phyloP scores from a whole-genome alignment of 2,888 invertebrate genomes.

The Trachelus troglodyta region DNA sequence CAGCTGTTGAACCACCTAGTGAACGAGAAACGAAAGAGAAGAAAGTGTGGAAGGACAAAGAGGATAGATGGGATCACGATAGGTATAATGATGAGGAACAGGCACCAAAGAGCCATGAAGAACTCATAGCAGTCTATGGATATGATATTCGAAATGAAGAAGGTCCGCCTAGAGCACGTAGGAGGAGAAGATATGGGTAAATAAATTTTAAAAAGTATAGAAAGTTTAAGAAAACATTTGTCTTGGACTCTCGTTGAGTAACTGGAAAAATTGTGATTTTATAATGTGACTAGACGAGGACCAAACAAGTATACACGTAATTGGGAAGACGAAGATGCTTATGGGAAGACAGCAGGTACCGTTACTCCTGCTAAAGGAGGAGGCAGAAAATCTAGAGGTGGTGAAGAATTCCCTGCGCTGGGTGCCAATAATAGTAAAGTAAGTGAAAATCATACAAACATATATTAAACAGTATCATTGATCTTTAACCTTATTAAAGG shows the following conservation, averaged over 20 bases:
- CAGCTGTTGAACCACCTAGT: conserved; percentile 44
- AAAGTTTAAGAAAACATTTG: neutral
- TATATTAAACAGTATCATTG: neutral
- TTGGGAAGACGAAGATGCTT: conserved; percentile 94
- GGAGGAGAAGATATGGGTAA: conserved; percentile 88
- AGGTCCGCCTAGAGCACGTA: conserved; percentile 87
- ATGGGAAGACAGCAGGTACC: conserved; percentile 71
- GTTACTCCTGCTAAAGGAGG: conserved; percentile 49
- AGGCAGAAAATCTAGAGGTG: conserved; percentile 56
- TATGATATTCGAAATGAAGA: conserved; percentile 96
- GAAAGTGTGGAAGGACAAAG: conserved; percentile 71
- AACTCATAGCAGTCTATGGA: conserved; percentile 87
- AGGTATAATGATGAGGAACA: conserved; percentile 84
- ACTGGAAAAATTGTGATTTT: neutral
- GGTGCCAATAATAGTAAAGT: conserved; percentile 52
- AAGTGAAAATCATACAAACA: conserved; percentile 17
- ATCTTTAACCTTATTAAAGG: neutral
- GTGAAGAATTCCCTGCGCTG: conserved; percentile 73
- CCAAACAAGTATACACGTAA: conserved; percentile 92
- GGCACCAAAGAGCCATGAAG: conserved; percentile 86
- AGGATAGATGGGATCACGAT: conserved; percentile 89
- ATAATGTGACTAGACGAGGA: conserved; percentile 74
- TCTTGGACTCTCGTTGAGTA: neutral
- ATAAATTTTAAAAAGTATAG: neutral
- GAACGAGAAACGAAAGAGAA: conserved; percentile 63